phyloP scores from a whole-genome alignment of 2,888 invertebrate species.

The Cantharis rufa region DNA sequence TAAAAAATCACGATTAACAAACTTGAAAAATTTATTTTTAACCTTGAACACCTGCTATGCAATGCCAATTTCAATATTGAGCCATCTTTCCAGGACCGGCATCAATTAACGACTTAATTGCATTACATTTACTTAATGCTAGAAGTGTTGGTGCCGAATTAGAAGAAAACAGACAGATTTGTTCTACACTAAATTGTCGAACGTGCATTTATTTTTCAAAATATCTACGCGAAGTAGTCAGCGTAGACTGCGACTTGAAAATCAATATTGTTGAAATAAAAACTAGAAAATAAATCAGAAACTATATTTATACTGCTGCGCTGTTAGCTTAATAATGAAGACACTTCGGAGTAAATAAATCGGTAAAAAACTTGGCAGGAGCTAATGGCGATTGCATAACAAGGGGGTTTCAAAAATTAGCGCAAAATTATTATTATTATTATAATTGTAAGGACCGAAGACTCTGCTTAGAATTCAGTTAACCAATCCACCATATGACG shows the following conservation, averaged over 20 bases:
- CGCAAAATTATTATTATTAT: neutral
- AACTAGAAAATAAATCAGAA: neutral
- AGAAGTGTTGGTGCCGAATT: neutral
- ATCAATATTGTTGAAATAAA: neutral
- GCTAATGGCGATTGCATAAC: neutral
- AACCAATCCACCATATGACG: too few species aligned
- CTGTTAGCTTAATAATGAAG: neutral
- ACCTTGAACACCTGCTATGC: conserved; percentile 9
- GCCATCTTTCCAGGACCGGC: neutral
- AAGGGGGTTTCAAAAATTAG: neutral
- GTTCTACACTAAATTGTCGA: neutral
- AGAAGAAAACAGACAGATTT: neutral
- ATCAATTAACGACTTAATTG: neutral
- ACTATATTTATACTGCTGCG: neutral
- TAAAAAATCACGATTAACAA: conserved; percentile 16
- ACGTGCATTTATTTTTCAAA: neutral
- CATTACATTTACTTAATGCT: neutral
- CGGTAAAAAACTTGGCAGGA: neutral
- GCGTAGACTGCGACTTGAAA: neutral
- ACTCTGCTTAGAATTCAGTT: too few species aligned
- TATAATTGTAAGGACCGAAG: too few species aligned
- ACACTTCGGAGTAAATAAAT: neutral
- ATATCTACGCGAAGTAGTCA: neutral
- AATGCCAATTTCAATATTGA: neutral
- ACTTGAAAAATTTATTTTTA: conserved; percentile 13